Evolutionary conservation across 2,888 invertebrate species (phyloP).

Genomic region (Hyposoter didymator): DNA sequence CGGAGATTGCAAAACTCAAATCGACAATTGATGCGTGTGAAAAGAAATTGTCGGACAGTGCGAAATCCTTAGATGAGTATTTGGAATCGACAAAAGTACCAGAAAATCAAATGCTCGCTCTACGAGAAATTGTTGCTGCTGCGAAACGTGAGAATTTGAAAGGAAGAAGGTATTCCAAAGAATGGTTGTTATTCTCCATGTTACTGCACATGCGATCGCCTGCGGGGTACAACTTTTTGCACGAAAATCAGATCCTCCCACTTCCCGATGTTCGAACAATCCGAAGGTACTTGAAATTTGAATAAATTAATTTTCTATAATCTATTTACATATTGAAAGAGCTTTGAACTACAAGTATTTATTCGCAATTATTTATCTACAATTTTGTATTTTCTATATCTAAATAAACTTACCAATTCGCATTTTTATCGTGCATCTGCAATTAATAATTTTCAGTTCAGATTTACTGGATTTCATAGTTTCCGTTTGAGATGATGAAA

Average conservation of each 20-base stretch:
- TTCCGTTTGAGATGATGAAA: slow-evolving; percentile 19
- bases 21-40: slow-evolving; percentile 10
- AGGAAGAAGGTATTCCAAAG: slow-evolving; percentile 64
- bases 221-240: slow-evolving; percentile 63
- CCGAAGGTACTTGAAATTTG: slow-evolving; percentile 53
- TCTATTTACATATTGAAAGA: slow-evolving; percentile 20
- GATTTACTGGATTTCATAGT: slow-evolving; percentile 20
- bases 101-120: slow-evolving; percentile 48
- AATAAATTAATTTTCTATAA: not conserved
- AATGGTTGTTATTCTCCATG: slow-evolving; percentile 68
- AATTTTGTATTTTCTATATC: slow-evolving; percentile 34
- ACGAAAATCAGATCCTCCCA: slow-evolving; percentile 58
- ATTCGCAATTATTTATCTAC: slow-evolving; percentile 17
- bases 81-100: slow-evolving; percentile 19
- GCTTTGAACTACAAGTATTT: slow-evolving; percentile 9
- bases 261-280: slow-evolving; percentile 61
- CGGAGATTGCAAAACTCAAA: slow-evolving; percentile 16
- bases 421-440: slow-evolving; percentile 13
- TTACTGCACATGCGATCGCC: slow-evolving; percentile 68
- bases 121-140: slow-evolving; percentile 62
- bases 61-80: slow-evolving; percentile 23
- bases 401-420: slow-evolving; percentile 34
- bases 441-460: slow-evolving; percentile 31
- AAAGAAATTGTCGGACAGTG: slow-evolving; percentile 13
- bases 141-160: slow-evolving; percentile 58